Percentiles rank a stretch among this genome's conserved stretches.
phyloP scores from a whole-genome alignment of 2,888 invertebrate species.

The Seladonia tumulorum region DNA sequence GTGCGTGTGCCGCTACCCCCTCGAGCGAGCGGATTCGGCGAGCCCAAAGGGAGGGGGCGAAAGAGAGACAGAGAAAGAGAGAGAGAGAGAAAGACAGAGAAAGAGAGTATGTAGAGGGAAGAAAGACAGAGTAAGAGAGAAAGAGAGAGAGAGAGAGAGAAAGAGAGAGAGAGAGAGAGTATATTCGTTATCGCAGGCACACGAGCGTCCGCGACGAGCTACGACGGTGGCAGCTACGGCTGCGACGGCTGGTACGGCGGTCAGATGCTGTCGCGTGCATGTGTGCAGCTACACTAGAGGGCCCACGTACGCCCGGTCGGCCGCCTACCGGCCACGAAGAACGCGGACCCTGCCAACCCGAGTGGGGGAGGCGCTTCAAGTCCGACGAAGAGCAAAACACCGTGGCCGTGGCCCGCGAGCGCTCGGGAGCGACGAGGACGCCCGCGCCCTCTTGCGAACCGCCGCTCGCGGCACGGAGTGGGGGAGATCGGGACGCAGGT shows the following conservation, averaged over 20 bases:
- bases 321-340: conserved; percentile 73
- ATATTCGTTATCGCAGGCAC: conserved; percentile 61
- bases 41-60: neutral
- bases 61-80: neutral
- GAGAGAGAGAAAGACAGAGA: neutral
- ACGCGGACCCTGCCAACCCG: conserved; percentile 73
- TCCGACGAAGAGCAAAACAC: conserved; percentile 37
- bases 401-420: neutral
- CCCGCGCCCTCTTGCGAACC: conserved; percentile 54
- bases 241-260: conserved; percentile 68
- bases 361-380: conserved; percentile 78
- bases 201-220: conserved; percentile 67
- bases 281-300: conserved; percentile 83
- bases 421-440: conserved; percentile 53
- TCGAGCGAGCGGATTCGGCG: neutral
- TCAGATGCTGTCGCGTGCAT: conserved; percentile 83
- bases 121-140: neutral
- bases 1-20: conserved; percentile 14
- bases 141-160: neutral
- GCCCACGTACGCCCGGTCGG: conserved; percentile 78
- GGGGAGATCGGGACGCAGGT: conserved; percentile 83
- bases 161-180: neutral
- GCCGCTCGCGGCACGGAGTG: conserved; percentile 56
- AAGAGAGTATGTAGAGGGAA: neutral
- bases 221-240: conserved; percentile 63